These are phyloP conservation scores for Vespertilio murinus DNA, from an alignment of 2,797 vertebrate species.

Conservation along the genomic window DNA sequence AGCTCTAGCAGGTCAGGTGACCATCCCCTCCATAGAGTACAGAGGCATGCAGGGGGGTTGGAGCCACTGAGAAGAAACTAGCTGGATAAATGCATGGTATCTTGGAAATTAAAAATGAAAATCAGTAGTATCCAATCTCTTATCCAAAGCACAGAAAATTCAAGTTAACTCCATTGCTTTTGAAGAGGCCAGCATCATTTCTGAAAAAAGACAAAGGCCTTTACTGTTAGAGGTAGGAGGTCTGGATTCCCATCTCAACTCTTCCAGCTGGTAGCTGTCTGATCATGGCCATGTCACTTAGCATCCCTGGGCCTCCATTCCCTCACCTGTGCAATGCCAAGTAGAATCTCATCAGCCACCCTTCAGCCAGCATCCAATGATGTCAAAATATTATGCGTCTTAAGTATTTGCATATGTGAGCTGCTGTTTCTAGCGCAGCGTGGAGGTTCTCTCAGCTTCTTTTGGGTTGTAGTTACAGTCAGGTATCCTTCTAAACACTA, in stretches of 20 bases:
- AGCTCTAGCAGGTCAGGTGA: background rate
- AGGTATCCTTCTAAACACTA: background rate
- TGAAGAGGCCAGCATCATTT: background rate
- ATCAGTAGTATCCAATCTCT: background rate
- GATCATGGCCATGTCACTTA: background rate
- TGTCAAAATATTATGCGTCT: fast-evolving
- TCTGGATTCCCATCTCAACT: background rate
- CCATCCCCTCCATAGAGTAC: background rate
- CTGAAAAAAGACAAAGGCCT: background rate
- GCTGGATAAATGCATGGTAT: background rate
- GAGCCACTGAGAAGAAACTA: background rate
- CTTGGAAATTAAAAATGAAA: background rate
- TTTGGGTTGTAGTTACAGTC: background rate
- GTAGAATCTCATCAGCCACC: background rate
- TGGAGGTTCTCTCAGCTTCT: background rate
- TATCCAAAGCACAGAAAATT: background rate
- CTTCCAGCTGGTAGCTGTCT: background rate
- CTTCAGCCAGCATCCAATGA: background rate
- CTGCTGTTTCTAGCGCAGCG: background rate
- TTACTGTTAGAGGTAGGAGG: background rate
- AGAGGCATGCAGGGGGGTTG: background rate
- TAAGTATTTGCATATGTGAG: background rate
- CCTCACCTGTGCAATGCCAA: background rate
- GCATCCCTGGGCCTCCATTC: fast-evolving
- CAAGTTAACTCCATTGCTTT: background rate